phyloP scores from a whole-genome alignment of 2,888 invertebrate species.

The Cheiracanthium punctorium region DNA sequence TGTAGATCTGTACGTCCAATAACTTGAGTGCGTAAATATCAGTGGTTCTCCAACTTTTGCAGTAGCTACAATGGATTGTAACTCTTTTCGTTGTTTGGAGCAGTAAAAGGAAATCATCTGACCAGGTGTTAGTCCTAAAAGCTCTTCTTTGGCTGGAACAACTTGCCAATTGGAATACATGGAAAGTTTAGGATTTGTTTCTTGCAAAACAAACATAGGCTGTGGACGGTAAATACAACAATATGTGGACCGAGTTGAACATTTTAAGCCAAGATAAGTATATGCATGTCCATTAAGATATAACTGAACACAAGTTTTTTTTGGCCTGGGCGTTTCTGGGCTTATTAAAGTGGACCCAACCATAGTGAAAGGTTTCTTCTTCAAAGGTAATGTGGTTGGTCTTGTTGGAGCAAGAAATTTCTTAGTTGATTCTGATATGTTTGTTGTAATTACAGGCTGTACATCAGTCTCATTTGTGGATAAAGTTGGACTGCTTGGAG shows the following conservation, averaged over 20 bases:
- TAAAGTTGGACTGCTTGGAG: conserved; percentile 58
- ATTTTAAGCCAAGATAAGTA: conserved; percentile 91
- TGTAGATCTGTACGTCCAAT: conserved; percentile 74
- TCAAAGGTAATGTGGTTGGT: conserved; percentile 88
- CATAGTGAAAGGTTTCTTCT: conserved; percentile 83
- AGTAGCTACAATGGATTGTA: conserved; percentile 78
- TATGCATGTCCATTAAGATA: conserved; percentile 92
- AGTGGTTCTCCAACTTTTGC: conserved; percentile 51
- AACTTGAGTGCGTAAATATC: conserved; percentile 76
- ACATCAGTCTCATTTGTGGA: conserved; percentile 29
- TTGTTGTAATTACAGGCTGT: not conserved
- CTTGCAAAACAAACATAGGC: conserved; percentile 89
- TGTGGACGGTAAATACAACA: conserved; percentile 95
- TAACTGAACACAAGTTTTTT: conserved; percentile 91
- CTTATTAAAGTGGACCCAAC: conserved; percentile 81
- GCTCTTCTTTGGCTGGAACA: conserved; percentile 72
- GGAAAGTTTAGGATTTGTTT: conserved; percentile 88
- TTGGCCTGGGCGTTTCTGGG: conserved; percentile 92
- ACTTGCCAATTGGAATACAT: conserved; percentile 94
- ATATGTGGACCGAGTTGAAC: conserved; percentile 92
- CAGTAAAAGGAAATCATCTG: conserved; percentile 84
- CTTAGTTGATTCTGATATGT: conserved; percentile 55
- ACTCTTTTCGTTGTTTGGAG: conserved; percentile 84
- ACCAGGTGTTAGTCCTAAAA: conserved; percentile 82
- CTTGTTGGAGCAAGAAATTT: conserved; percentile 76